Conservation (phyloP, 2,797 vertebrate species). For the Enteromius argenteus region DNA sequence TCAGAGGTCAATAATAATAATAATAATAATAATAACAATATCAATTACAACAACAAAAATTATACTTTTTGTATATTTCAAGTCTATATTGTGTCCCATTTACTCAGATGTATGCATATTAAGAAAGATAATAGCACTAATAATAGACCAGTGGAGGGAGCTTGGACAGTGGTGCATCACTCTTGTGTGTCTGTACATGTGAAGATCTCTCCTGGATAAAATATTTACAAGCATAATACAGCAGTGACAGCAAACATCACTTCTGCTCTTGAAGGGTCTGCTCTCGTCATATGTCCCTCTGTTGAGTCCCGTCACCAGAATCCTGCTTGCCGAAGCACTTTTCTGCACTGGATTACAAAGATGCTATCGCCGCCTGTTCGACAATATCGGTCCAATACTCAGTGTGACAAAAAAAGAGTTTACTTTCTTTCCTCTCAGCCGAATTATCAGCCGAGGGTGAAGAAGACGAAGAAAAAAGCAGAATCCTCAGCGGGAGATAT, state of each 20-base stretch:
- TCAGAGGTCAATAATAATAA: background rate
- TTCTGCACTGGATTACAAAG: slow-evolving; percentile 8
- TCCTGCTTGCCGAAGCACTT: slow-evolving; percentile 9
- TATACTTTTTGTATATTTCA: background rate
- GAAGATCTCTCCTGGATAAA: slow-evolving; percentile 32
- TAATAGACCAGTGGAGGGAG: background rate
- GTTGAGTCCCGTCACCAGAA: slow-evolving; percentile 12
- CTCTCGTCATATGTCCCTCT: slow-evolving; percentile 21
- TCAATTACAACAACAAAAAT: background rate
- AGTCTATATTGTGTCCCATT: background rate
- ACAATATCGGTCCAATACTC: background rate
- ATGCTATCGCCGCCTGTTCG: background rate
- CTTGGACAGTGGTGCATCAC: background rate
- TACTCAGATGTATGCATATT: background rate
- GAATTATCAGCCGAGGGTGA: slow-evolving; percentile 53
- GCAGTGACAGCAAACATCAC: slow-evolving; percentile 38
- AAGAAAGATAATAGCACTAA: background rate
- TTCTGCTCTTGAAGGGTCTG: slow-evolving; percentile 39
- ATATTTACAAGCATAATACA: slow-evolving; percentile 48
- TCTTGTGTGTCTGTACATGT: slow-evolving; percentile 14
- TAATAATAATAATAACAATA: too few relatives aligned
- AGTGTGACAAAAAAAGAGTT: slow-evolving; percentile 42
- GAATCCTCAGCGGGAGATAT: slow-evolving; percentile 80
- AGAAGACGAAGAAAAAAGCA: slow-evolving; percentile 53
- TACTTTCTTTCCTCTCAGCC: slow-evolving; percentile 48